Evolutionary conservation across 2,888 invertebrate species (phyloP).

Genomic region (Leptopilina myrica): DNA sequence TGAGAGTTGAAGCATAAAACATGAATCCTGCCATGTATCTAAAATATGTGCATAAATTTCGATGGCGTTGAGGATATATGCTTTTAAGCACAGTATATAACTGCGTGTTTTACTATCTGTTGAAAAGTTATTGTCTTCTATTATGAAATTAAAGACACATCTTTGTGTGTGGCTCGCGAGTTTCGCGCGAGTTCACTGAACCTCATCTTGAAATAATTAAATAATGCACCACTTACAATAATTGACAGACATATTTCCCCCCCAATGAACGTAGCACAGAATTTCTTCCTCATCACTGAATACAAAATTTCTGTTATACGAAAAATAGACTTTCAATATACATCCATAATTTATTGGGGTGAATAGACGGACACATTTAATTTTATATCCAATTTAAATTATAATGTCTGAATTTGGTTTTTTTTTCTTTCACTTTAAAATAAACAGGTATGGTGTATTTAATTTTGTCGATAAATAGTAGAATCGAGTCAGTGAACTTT

Average conservation of each 20-base stretch:
- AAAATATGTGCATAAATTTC: conserved; percentile 38
- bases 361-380: neutral
- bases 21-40: conserved; percentile 36
- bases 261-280: neutral
- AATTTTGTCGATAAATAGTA: neutral
- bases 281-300: neutral
- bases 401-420: neutral
- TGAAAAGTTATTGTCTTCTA: conserved; percentile 31
- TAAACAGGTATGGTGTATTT: neutral
- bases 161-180: conserved; percentile 1
- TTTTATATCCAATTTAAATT: neutral
- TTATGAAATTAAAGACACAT: conserved; percentile 36
- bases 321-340: conserved; percentile 4
- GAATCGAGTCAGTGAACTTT: neutral
- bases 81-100: conserved; percentile 12
- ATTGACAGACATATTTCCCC: conserved; percentile 3
- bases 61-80: conserved; percentile 16
- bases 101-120: conserved; percentile 9
- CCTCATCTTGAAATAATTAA: conserved; percentile 20
- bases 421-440: too few species aligned
- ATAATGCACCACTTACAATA: conserved; percentile 5
- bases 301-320: neutral
- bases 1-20: conserved; percentile 39
- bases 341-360: neutral
- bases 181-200: neutral